Evolutionary conservation across 1,140 invertebrate genomes (phyloP), one percentile per base, ranked within the genome.

Genomic region (Ostrea edulis): DNA sequence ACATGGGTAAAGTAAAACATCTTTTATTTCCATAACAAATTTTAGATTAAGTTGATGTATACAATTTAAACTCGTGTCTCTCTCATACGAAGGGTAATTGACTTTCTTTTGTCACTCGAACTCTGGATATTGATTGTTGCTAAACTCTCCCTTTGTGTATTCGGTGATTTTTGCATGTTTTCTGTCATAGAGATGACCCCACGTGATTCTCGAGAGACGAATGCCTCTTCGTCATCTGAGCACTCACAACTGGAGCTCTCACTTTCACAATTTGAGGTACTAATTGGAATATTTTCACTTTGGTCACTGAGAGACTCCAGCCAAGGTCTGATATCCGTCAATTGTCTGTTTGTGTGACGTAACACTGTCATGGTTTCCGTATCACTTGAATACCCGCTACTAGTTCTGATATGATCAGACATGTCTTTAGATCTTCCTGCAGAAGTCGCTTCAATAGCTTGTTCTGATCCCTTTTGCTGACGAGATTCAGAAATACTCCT

Each of bases 201-300:
- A 35, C 14, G 22, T 14, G 20, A 58, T 25, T 25, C 68, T 12
- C 22, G 68, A 8, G 68, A 29, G 22, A 71, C 5, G 12, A 71
- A 71, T 25, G 29, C 5, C 20, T 58, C 22, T 12, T 71, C 22
- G 29, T 71, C 68, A 8, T 71, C 68, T 71, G 68, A 25, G 3
- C 22, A 14, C n/a, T 71, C 68, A 35, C 29, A 14, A 29, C 68
- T 71, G 22, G 9, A 11, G 22, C 29, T 71, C 4, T 71, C 68
- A 71, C 22, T 71, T 3, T 71, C 68, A 71, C 12, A 25, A 71
- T 71, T 35, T 12, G 68, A 44, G 25, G 22, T 35, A 71, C 68
- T 44, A 12, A 71, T 29, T 29, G 68, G 68, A 29, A 71, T 71
- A 25, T 71, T 71, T 35, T 71, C 68, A 71, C 68, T 71, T 71